Evolutionary conservation across 2,113 vertebrate genomes (phyloP), one percentile per base, ranked within the genome.

Genomic region (Hemicordylus capensis): DNA sequence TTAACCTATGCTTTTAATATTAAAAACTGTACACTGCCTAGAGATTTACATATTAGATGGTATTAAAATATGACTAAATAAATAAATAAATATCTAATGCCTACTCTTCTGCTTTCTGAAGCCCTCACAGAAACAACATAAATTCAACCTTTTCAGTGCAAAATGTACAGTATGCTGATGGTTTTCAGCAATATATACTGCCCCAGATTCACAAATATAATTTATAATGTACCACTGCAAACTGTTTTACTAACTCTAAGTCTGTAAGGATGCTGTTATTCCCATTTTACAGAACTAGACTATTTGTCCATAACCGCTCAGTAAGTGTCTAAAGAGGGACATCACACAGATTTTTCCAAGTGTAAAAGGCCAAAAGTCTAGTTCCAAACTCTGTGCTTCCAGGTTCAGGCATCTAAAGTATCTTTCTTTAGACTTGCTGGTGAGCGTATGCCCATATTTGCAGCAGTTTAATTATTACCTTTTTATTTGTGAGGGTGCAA

Each of bases 401-500:
- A 5, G 9, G 2, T 28, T 74, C 22, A 11, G 46, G 2, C 48
- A 84, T 19, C 44, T 28, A 66, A 76, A 81, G 78, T 9, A 76
- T 1, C 0, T 63, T 28, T 44, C 87, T 37, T 59, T 76, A 76
- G 77, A 67, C 24, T 14, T 44, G 54, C 4, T 64, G 28, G 15
- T 3, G 58, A 14, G 54, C 64, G 64, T 46, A 64, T 84, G 80
- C 1, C 4, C 44, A n/a, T 84, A 59, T 19, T 86, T 5, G 0
- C 1, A 28, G 1, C 67, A n/a, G 58, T 76, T 73, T 28, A 54
- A 34, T 19, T 90, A 88, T 1, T 91, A 97, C 97, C 97, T 97
- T 97, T 97, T 97, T 66, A 97, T 86, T 75, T 96, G 95, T 6
- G 96, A 97, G 77, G 96, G 97, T 76, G 96, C 95, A 61, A 96